These are phyloP conservation scores for Catocala fraxini DNA, from an alignment of 2,888 invertebrate genomes.

Conservation along the genomic window DNA sequence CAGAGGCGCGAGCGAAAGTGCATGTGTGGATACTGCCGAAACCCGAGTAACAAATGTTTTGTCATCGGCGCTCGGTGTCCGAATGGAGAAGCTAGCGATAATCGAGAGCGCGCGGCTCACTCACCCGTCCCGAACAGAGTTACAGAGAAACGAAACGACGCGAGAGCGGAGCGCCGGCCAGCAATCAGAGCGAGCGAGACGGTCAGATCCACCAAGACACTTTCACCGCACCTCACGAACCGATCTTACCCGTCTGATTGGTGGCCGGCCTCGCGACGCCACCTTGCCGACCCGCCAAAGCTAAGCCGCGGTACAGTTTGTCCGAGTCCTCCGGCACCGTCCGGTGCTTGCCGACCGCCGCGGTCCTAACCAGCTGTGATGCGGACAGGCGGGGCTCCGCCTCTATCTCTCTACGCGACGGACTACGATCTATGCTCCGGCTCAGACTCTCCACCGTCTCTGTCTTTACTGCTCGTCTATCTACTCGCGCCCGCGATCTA, in stretches of 20 bases:
- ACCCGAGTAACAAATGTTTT: constrained; percentile 65
- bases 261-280: constrained; percentile 48
- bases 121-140: constrained; percentile 67
- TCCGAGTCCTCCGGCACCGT: constrained; percentile 52
- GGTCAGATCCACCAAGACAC: constrained; percentile 67
- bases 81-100: constrained; percentile 52
- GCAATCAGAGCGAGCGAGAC: constrained; percentile 53
- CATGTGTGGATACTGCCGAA: constrained; percentile 80
- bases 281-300: constrained; percentile 58
- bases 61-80: constrained; percentile 60
- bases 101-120: constrained; percentile 57
- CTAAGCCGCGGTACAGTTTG: constrained; percentile 66
- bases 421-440: constrained; percentile 31
- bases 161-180: constrained; percentile 51
- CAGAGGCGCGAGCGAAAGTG: constrained; percentile 83
- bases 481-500: constrained; percentile 22
- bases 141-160: constrained; percentile 50
- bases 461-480: constrained; percentile 7
- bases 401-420: constrained; percentile 26
- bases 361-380: constrained; percentile 65
- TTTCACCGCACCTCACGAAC: constrained; percentile 80
- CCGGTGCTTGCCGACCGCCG: constrained; percentile 62
- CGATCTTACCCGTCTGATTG: constrained; percentile 64
- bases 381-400: constrained; percentile 49
- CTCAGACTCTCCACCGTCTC: constrained; percentile 29